Evolutionary conservation across 2,797 vertebrate species (phyloP).

Genomic region (Poeciliopsis paucimaculata): DNA sequence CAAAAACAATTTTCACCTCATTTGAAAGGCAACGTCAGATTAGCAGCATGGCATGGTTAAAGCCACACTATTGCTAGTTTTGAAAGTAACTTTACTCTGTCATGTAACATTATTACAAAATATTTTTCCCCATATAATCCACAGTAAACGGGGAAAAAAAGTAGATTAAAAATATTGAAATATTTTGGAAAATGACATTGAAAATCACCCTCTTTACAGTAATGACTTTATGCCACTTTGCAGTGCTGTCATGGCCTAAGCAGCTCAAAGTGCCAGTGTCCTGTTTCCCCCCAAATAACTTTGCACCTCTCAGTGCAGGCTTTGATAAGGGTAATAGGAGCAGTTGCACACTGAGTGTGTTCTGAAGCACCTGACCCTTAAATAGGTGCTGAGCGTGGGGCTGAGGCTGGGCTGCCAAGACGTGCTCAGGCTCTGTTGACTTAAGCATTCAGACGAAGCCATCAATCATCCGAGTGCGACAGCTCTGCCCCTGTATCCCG

Average conservation of each 20-base stretch:
- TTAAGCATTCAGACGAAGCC: slow-evolving; percentile 81
- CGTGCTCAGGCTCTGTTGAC: slow-evolving; percentile 84
- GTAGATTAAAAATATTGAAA: neutral
- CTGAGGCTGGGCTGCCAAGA: slow-evolving; percentile 65
- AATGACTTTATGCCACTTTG: slow-evolving; percentile 1
- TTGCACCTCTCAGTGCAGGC: slow-evolving; percentile 20
- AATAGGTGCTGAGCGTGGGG: slow-evolving; percentile 78
- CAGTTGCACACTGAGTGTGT: slow-evolving; percentile 61
- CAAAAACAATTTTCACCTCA: neutral
- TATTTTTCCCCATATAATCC: neutral
- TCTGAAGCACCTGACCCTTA: slow-evolving; percentile 79
- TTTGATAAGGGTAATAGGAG: slow-evolving; percentile 81
- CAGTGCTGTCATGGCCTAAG: neutral
- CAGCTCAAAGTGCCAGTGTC: slow-evolving; percentile 32
- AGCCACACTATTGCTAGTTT: neutral
- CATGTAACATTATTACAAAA: neutral
- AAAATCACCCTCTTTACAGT: neutral
- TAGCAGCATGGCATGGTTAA: neutral
- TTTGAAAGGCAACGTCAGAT: neutral
- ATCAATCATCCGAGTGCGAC: slow-evolving; percentile 84
- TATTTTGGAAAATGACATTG: neutral
- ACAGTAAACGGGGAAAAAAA: neutral
- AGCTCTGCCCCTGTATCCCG: slow-evolving; percentile 72
- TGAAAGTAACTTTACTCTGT: neutral
- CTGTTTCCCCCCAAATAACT: neutral